phyloP scores from a whole-genome alignment of 2,797 vertebrate species.

The Microctenopoma lineatum region DNA sequence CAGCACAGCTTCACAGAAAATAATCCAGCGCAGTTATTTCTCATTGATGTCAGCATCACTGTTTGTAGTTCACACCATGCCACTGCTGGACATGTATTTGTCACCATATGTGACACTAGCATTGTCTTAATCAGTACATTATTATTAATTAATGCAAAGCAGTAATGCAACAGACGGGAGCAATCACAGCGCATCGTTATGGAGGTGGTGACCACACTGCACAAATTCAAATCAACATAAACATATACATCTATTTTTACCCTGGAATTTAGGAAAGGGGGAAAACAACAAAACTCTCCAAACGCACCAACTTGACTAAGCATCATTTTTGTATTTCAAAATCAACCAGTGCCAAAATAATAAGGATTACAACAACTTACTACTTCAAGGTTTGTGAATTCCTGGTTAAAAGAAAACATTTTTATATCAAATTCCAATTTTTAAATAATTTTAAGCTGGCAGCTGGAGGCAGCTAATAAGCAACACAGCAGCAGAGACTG shows the following conservation, averaged over 20 bases:
- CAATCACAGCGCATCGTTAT: not conserved
- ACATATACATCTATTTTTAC: too few relatives aligned
- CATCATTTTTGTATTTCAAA: constrained; percentile 8
- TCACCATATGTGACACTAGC: not conserved
- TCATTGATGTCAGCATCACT: not conserved
- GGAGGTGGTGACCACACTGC: not conserved
- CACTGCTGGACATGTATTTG: not conserved
- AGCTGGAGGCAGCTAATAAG: constrained; percentile 34
- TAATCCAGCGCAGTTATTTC: not conserved
- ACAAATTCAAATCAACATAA: not conserved
- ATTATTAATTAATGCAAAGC: not conserved
- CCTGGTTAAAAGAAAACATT: constrained; percentile 4
- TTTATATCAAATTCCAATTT: too few relatives aligned
- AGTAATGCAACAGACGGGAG: not conserved
- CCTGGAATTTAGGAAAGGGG: too few relatives aligned
- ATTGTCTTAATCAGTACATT: not conserved
- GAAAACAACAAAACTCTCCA: not conserved
- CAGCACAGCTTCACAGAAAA: not conserved
- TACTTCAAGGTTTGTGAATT: constrained; percentile 1
- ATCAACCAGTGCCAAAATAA: constrained; percentile 12
- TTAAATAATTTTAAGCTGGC: not conserved
- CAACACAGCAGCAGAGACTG: not conserved
- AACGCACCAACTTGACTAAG: not conserved
- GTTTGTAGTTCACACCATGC: not conserved
- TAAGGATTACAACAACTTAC: not conserved